phyloP scores from a whole-genome alignment of 2,797 vertebrate species.

The Enteromius radiatus region DNA sequence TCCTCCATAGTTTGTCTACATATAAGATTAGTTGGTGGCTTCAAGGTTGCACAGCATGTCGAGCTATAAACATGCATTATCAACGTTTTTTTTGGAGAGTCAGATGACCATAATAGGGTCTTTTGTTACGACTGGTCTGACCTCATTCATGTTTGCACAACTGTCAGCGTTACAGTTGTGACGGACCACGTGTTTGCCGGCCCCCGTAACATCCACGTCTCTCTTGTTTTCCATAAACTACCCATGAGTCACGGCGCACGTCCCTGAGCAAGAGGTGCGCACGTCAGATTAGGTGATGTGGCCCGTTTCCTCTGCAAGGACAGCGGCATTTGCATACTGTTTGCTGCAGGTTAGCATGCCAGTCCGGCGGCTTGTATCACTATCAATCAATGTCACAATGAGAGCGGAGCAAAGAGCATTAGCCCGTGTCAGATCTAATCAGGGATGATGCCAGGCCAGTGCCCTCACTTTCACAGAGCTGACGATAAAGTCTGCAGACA shows the following conservation, averaged over 20 bases:
- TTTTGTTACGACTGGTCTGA: slow-evolving; percentile 7
- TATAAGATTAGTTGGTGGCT: background rate
- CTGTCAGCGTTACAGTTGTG: slow-evolving; percentile 15
- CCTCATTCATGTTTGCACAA: slow-evolving; percentile 19
- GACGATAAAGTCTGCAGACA: slow-evolving; percentile 34
- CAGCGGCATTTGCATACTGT: slow-evolving; percentile 22
- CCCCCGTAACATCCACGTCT: slow-evolving; percentile 8
- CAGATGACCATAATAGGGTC: slow-evolving; percentile 1
- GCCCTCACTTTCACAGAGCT: slow-evolving; percentile 37
- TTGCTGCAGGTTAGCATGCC: slow-evolving; percentile 49
- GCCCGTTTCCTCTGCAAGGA: slow-evolving; percentile 18
- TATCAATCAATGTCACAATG: slow-evolving; percentile 58
- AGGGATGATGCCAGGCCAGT: slow-evolving; percentile 36
- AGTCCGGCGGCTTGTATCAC: slow-evolving; percentile 43
- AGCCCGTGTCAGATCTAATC: slow-evolving; percentile 59
- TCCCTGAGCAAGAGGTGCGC: slow-evolving; percentile 33
- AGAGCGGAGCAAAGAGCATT: slow-evolving; percentile 56
- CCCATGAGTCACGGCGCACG: slow-evolving; percentile 20
- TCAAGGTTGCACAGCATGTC: too few species aligned
- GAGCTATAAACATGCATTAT: slow-evolving; percentile 1
- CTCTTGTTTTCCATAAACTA: slow-evolving; percentile 11
- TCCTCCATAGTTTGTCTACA: background rate
- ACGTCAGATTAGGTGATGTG: slow-evolving; percentile 28
- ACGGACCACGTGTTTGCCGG: background rate
- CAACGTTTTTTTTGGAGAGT: background rate